Base-by-base conservation (phyloP, 2,113 vertebrate species). In the Formicarius rufipectus region DNA sequence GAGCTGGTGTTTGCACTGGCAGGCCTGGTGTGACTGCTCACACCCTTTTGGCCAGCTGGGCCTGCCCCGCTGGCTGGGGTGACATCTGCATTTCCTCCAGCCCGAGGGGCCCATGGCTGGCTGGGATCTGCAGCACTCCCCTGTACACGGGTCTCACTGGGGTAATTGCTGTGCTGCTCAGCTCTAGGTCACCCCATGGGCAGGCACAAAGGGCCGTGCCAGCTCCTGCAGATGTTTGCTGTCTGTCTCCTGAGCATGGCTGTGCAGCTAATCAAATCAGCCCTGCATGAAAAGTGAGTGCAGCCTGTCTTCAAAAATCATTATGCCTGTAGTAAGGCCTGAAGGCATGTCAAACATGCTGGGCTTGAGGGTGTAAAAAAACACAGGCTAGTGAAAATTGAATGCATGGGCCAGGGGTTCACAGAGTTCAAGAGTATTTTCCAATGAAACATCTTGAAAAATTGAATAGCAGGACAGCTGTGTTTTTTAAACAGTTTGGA, bases 181-280 rank as follows among this genome's bases (percentile, higher is more conserved):
- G 82, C 71, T 68, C 21, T 3, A 8, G 44, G 35, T 47, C 13
- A 31, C 35, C 10, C 58, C 0, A 0, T 20, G 55, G 72, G 68
- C 87, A 55, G 62, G 66, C 59, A 28, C 0, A 2, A 42, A 55
- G 63, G 55, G 37, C 83, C 0, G 1, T 47, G 84, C 68, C 69
- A 50, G 73, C 76, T 74, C 39, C 68, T 71, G 64, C 95, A 95
- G 87, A 71, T 81, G 93, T 17, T n/a, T 47, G 74, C 81, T 76
- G 89, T 44, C 76, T 77, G 81, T 82, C 84, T 93, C 33, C 69
- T 8, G 56, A 87, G 81, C 0, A 0, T 28, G 35, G 73, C 53
- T 0, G 4, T 50, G 73, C 64, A 50, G 81, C 63, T 89, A 77
- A 93, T 93, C 77, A 47, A 84, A 91, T 82, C 79, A 91, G 1